Evolutionary conservation across 2,888 invertebrate species (phyloP).

Genomic region (Lochmaea capreae): DNA sequence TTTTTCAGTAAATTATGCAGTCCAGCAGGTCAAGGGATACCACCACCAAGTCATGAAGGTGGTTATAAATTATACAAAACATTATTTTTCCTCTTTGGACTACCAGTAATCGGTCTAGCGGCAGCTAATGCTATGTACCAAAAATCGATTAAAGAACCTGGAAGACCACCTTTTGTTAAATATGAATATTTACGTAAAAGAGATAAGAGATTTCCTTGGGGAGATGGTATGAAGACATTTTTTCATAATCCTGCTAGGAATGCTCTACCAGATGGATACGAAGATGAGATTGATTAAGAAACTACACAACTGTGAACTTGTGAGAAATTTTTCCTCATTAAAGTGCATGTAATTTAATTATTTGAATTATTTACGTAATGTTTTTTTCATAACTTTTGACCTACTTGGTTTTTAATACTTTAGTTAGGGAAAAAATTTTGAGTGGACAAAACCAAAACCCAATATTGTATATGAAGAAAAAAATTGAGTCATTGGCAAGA

Average conservation of each 20-base stretch:
- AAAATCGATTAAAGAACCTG: slow-evolving; percentile 59
- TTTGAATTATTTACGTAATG: not conserved
- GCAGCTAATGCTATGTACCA: slow-evolving; percentile 80
- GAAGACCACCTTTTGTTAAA: slow-evolving; percentile 77
- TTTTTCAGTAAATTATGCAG: slow-evolving; percentile 15
- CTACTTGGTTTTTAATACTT: no score
- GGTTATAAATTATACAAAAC: slow-evolving; percentile 81
- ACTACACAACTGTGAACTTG: not conserved
- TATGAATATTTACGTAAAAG: slow-evolving; percentile 83
- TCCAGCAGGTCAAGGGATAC: slow-evolving; percentile 15
- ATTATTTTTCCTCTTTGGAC: slow-evolving; percentile 78
- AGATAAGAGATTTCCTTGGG: slow-evolving; percentile 91
- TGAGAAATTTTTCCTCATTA: not conserved
- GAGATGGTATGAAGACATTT: slow-evolving; percentile 85
- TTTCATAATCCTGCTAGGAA: slow-evolving; percentile 88
- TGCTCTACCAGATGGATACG: slow-evolving; percentile 84
- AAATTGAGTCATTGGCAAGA: no score
- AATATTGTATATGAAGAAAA: no score
- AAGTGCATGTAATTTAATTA: not conserved
- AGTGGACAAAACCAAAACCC: no score
- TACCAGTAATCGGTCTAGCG: slow-evolving; percentile 75
- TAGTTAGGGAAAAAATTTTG: no score
- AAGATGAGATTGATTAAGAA: slow-evolving; percentile 63
- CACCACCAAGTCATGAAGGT: slow-evolving; percentile 61
- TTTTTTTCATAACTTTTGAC: not conserved